Percentiles rank a stretch among this genome's conserved stretches.
phyloP scores from a whole-genome alignment of 2,113 vertebrate species.

The Manacus vitellinus region DNA sequence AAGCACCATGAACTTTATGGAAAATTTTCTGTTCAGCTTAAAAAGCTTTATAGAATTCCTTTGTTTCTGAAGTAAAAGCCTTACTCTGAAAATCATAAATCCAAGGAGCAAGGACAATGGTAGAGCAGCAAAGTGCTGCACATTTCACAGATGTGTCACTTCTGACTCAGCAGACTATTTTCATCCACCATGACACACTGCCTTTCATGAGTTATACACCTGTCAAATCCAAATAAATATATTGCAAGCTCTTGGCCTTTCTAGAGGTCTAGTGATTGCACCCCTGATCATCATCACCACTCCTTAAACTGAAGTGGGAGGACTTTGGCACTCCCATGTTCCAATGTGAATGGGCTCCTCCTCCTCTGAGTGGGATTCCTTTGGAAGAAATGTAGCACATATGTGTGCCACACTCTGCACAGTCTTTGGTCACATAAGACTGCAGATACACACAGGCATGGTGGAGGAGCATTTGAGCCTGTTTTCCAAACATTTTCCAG shows the following conservation, averaged over 20 bases:
- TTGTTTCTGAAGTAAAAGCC: background rate
- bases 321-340: background rate
- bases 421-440: background rate
- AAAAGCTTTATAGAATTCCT: background rate
- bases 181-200: rapidly evolving
- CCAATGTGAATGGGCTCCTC: background rate
- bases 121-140: background rate
- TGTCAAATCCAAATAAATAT: background rate
- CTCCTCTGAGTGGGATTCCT: background rate
- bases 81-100: background rate
- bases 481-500: background rate
- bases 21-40: background rate
- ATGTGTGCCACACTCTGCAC: rapidly evolving
- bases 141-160: background rate
- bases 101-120: background rate
- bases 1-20: background rate
- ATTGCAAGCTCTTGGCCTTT: background rate
- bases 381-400: background rate
- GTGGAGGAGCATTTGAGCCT: background rate
- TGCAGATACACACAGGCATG: background rate
- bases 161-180: background rate
- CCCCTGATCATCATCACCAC: background rate
- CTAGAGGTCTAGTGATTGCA: background rate
- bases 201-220: background rate
- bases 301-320: background rate